These are phyloP conservation scores for Eueremaeus valkanovi DNA, from an alignment of 2,888 invertebrate genomes.

Conservation along the genomic window DNA sequence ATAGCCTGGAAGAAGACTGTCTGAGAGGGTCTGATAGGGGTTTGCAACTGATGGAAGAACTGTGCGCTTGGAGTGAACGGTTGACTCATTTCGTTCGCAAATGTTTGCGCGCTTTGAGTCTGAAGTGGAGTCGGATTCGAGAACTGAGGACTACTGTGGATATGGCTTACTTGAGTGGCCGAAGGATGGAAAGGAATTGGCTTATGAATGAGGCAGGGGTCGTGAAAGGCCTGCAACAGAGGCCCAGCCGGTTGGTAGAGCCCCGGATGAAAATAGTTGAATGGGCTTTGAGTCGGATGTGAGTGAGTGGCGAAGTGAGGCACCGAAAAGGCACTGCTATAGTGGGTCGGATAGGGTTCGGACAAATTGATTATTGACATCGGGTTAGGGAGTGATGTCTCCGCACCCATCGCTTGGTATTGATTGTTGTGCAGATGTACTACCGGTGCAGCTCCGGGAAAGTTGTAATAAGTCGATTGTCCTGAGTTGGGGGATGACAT, in stretches of 20 bases:
- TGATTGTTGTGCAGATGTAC: not conserved
- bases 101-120: not conserved
- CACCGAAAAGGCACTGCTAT: slow-evolving; percentile 39
- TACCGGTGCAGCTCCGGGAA: not conserved
- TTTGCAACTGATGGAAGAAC: not conserved
- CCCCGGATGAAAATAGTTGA: slow-evolving; percentile 35
- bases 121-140: not conserved
- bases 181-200: slow-evolving; percentile 49
- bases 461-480: not conserved
- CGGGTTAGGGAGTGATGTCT: not conserved
- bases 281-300: not conserved
- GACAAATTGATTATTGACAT: slow-evolving; percentile 23
- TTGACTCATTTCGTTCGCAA: not conserved
- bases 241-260: slow-evolving; percentile 84
- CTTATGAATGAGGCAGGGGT: slow-evolving; percentile 48
- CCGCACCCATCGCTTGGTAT: not conserved
- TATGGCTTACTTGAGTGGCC: slow-evolving; percentile 10
- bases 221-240: slow-evolving; percentile 59
- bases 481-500: not conserved
- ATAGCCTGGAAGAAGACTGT: not conserved
- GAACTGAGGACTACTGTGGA: slow-evolving; percentile 1
- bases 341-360: slow-evolving; percentile 15
- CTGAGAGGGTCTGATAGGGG: not conserved
- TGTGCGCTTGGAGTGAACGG: not conserved
- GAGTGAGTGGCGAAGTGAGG: slow-evolving; percentile 26